A percentile compares a stretch with the other conserved stretches of the same genome.
phyloP scores from a whole-genome alignment of 2,888 invertebrate genomes.

The Folsomia manolachei region DNA sequence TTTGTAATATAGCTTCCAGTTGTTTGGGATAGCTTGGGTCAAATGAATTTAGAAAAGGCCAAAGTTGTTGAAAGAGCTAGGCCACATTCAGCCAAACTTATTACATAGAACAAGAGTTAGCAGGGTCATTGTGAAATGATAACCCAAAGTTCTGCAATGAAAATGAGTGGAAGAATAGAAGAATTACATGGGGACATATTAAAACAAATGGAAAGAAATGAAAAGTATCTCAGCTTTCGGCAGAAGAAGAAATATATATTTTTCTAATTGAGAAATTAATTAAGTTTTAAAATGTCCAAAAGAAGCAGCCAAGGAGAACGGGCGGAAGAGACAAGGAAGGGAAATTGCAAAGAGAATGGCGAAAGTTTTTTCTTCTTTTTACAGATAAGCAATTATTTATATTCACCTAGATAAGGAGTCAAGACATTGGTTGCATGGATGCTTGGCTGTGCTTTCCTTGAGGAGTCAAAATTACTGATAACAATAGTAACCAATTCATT shows the following conservation, averaged over 20 bases:
- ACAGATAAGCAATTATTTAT: conserved; percentile 44
- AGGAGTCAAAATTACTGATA: conserved; percentile 37
- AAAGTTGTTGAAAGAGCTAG: background rate
- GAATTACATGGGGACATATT: background rate
- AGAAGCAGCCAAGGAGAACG: conserved; percentile 21
- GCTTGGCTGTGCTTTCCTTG: conserved; percentile 8
- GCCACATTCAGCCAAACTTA: too few relatives aligned
- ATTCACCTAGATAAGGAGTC: conserved; percentile 39
- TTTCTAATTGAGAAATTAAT: conserved; percentile 48
- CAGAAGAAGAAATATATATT: conserved; percentile 43
- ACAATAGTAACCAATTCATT: conserved; percentile 43
- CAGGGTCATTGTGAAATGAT: background rate
- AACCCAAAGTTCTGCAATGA: too few relatives aligned
- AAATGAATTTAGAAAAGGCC: background rate
- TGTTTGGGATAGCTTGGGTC: background rate
- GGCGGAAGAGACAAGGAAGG: conserved; percentile 27
- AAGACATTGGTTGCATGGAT: conserved; percentile 8
- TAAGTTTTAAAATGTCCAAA: conserved; percentile 28
- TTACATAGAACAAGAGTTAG: too few relatives aligned
- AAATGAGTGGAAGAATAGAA: too few relatives aligned
- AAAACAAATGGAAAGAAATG: too few relatives aligned
- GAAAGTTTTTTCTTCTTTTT: conserved; percentile 36
- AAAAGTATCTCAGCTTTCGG: conserved; percentile 34
- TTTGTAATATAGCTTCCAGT: too few relatives aligned
- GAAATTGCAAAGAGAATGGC: conserved; percentile 37